Conservation (phyloP, 2,113 vertebrate species). For the Gavialis gangeticus region DNA sequence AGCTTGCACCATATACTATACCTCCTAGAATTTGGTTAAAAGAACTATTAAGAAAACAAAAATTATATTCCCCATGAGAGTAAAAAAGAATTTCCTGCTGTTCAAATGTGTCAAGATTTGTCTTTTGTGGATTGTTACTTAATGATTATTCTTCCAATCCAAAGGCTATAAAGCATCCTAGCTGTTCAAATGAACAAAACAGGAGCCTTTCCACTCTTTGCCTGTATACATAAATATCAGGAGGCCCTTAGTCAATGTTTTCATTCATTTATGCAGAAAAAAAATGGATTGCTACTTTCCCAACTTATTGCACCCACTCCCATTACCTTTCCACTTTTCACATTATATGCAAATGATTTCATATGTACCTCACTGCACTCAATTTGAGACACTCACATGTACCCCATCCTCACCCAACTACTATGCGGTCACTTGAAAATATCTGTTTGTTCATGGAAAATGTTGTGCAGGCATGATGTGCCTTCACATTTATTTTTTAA, state of each 20-base stretch:
- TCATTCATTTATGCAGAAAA: not conserved
- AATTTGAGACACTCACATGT: not conserved
- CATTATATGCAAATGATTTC: not conserved
- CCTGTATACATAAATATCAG: not conserved
- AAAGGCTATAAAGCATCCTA: not conserved
- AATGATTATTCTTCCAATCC: conserved; percentile 15
- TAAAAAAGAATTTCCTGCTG: not conserved
- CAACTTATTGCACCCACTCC: fast-evolving
- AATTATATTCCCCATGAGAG: not conserved
- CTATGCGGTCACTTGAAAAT: not conserved
- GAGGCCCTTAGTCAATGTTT: not conserved
- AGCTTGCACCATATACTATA: not conserved
- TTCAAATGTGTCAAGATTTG: not conserved
- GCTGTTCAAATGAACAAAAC: conserved; percentile 28
- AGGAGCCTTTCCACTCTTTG: not conserved
- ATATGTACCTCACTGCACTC: not conserved
- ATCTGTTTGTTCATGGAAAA: not conserved
- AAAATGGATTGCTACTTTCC: not conserved
- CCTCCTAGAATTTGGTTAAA: not conserved
- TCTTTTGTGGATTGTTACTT: not conserved
- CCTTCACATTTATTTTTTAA: fast-evolving
- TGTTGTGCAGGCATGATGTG: too few species aligned
- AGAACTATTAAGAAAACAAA: not conserved
- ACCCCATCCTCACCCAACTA: not conserved
- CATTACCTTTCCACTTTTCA: not conserved